Conservation (phyloP, 2,888 invertebrate species). For the Acholoe squamosa region DNA sequence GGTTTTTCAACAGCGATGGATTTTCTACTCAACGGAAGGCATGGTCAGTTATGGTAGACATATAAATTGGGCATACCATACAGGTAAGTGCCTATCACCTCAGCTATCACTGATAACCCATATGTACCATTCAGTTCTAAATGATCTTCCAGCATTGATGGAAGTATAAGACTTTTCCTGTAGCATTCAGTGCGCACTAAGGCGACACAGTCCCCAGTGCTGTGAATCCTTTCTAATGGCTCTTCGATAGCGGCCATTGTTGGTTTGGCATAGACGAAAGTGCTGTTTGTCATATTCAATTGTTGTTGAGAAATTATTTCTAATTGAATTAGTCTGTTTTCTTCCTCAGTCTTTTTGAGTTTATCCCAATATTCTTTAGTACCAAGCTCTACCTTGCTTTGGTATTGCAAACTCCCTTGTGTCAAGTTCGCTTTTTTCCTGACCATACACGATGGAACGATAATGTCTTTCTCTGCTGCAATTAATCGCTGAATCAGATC, state of each 20-base stretch:
- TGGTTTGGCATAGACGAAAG: not conserved
- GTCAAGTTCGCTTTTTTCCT: constrained; percentile 68
- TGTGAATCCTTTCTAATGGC: constrained; percentile 71
- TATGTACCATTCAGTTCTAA: constrained; percentile 75
- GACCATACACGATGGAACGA: constrained; percentile 74
- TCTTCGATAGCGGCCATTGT: not conserved
- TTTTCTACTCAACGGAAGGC: too few relatives aligned
- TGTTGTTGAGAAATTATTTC: not conserved
- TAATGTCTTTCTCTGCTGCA: constrained; percentile 74
- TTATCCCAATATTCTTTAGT: not conserved
- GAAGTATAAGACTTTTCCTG: constrained; percentile 74
- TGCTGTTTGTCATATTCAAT: not conserved
- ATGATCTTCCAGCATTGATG: constrained; percentile 73
- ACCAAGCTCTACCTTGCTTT: not conserved
- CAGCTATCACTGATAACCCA: constrained; percentile 76
- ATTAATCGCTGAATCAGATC: constrained; percentile 76
- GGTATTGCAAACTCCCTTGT: not conserved
- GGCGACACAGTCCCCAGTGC: constrained; percentile 77
- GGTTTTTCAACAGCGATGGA: too few relatives aligned
- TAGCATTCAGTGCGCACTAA: constrained; percentile 74
- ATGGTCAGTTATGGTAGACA: constrained; percentile 66
- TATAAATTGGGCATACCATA: constrained; percentile 77
- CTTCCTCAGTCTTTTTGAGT: not conserved
- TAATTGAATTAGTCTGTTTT: not conserved
- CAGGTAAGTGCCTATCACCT: constrained; percentile 73